These are phyloP conservation scores for Drosophila borealis DNA, from an alignment of 2,888 invertebrate species.

Conservation along the genomic window DNA sequence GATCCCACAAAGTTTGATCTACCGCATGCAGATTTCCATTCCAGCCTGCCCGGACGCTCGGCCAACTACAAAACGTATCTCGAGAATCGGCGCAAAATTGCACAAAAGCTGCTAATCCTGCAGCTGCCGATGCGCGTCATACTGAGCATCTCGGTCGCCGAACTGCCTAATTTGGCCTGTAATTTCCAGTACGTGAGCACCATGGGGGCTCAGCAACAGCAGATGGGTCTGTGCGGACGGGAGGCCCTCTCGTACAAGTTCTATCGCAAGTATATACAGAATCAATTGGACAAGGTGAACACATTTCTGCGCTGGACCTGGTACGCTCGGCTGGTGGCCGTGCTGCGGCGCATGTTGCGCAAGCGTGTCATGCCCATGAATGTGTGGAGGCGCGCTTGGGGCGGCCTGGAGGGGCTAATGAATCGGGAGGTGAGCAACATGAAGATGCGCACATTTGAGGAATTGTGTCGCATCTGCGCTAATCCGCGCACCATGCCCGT, in stretches of 20 bases:
- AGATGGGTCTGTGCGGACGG: slow-evolving; percentile 72
- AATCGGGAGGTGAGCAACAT: slow-evolving; percentile 88
- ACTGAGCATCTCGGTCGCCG: slow-evolving; percentile 78
- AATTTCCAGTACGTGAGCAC: slow-evolving; percentile 74
- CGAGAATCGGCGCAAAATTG: slow-evolving; percentile 86
- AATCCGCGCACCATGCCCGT: slow-evolving; percentile 87
- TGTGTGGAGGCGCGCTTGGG: slow-evolving; percentile 82
- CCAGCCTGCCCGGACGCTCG: slow-evolving; percentile 88
- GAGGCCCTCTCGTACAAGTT: slow-evolving; percentile 72
- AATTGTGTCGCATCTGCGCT: slow-evolving; percentile 87
- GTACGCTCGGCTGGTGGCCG: slow-evolving; percentile 84
- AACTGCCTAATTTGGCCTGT: slow-evolving; percentile 84
- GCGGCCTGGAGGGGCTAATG: slow-evolving; percentile 85
- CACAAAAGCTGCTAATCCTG: slow-evolving; percentile 87
- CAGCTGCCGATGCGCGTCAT: slow-evolving; percentile 87
- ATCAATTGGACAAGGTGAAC: slow-evolving; percentile 82
- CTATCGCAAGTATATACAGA: slow-evolving; percentile 74
- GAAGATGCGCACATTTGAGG: slow-evolving; percentile 89
- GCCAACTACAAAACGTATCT: slow-evolving; percentile 87
- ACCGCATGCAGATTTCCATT: slow-evolving; percentile 82
- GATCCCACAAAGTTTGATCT: slow-evolving; percentile 85
- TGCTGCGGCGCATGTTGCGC: slow-evolving; percentile 80
- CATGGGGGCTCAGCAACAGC: slow-evolving; percentile 63
- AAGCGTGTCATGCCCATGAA: slow-evolving; percentile 73
- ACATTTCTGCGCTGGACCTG: slow-evolving; percentile 84